phyloP scores from a whole-genome alignment of 2,797 vertebrate genomes.

The Peromyscus melanophrys region DNA sequence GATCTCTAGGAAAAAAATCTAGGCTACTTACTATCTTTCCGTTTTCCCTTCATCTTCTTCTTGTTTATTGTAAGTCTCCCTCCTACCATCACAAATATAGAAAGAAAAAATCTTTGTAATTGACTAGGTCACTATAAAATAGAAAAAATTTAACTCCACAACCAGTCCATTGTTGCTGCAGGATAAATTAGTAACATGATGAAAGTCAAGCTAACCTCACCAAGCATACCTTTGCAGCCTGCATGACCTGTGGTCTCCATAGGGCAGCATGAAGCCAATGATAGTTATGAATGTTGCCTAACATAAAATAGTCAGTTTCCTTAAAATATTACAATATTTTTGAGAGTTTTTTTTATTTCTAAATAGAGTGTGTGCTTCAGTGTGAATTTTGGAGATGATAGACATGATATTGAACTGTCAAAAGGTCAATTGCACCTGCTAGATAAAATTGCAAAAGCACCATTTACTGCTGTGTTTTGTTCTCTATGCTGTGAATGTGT shows the following conservation, averaged over 20 bases:
- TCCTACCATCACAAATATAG: not conserved
- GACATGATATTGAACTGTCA: not conserved
- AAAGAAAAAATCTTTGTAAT: not conserved
- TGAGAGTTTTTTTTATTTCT: not conserved
- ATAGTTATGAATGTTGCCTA: not conserved
- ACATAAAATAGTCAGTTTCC: not conserved
- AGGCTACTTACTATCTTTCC: not conserved
- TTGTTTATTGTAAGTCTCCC: not conserved
- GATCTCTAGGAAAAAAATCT: not conserved
- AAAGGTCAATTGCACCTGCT: not conserved
- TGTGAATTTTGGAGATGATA: not conserved
- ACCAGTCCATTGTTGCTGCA: fast-evolving
- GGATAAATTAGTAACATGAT: not conserved
- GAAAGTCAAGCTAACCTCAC: not conserved
- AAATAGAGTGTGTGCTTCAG: not conserved
- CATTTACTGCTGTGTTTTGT: too few species aligned
- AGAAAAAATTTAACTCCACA: not conserved
- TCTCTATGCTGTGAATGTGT: too few species aligned
- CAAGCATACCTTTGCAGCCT: not conserved
- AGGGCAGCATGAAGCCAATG: too few species aligned
- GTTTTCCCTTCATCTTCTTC: not conserved
- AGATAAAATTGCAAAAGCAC: too few species aligned
- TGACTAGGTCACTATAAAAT: not conserved
- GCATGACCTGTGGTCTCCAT: not conserved
- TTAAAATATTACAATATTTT: not conserved